Evolutionary conservation across 2,888 invertebrate species (phyloP).

Genomic region (Cheilosia variabilis): DNA sequence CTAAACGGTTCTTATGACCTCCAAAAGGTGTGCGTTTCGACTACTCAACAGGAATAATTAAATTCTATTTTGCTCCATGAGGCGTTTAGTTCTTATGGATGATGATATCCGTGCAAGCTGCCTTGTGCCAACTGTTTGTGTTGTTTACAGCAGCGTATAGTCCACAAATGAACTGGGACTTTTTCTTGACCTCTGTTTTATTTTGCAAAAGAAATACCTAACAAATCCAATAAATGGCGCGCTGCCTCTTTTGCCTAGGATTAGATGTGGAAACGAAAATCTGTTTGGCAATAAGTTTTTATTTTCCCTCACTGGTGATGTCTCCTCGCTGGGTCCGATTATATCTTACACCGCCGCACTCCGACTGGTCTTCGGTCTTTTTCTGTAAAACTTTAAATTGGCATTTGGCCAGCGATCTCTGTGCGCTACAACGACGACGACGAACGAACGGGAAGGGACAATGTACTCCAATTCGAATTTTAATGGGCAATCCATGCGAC

Average conservation of each 20-base stretch:
- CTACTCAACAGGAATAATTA: constrained; percentile 60
- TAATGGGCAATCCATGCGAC: constrained; percentile 60
- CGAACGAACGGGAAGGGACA: background rate
- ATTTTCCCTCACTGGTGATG: constrained; percentile 33
- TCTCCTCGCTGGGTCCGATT: constrained; percentile 31
- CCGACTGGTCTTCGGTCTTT: background rate
- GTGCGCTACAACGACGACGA: constrained; percentile 7
- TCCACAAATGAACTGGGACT: constrained; percentile 7
- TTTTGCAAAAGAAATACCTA: constrained; percentile 35
- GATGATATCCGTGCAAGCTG: constrained; percentile 25
- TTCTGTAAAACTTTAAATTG: constrained; percentile 63
- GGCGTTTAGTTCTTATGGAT: constrained; percentile 59
- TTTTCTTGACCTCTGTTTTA: constrained; percentile 38
- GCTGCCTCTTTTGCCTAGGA: constrained; percentile 22
- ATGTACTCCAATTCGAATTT: constrained; percentile 59
- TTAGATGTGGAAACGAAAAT: constrained; percentile 29
- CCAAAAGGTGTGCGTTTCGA: constrained; percentile 60
- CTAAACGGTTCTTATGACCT: constrained; percentile 55
- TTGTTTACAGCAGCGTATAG: constrained; percentile 5
- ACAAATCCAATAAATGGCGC: constrained; percentile 20
- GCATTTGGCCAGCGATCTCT: constrained; percentile 63
- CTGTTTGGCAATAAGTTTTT: constrained; percentile 56
- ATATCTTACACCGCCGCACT: constrained; percentile 6
- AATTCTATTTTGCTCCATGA: constrained; percentile 62
- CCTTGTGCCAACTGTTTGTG: constrained; percentile 11